Base-by-base conservation (phyloP, 2,888 invertebrate species). In the Stomorhina lunata region DNA sequence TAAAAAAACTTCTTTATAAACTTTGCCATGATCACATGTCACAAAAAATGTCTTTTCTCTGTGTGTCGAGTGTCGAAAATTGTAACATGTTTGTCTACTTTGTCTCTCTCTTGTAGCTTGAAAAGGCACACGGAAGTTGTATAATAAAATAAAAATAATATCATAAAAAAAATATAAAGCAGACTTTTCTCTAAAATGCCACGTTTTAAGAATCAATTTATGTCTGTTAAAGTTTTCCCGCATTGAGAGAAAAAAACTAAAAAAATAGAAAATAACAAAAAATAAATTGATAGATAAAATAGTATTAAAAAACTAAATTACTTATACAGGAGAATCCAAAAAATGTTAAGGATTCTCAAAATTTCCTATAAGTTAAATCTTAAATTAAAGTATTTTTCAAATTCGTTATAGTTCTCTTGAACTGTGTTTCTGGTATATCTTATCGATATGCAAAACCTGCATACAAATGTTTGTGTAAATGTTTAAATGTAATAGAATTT, bases 231-330 rank as follows among this genome's bases (percentile, higher is more conserved):
- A 29, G 15, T 22, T 53, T 65, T 55, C 1, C 34, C 22, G 12
- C 15, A n/a, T n/a, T n/a, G n/a, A n/a, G n/a, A n/a, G n/a, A n/a
- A n/a, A 63, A 32, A 45, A 25, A 22, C 4, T 10, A 50, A 50
- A 10, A 9, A 48, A 61, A n/a, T n/a, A 15, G 2, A 61, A 50
- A 63, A 48, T 22, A 48, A 27, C 37, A 37, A 12, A 63, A n/a
- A 63, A 73, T 53, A 63, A 43, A 73, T 55, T 63, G 61, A 43
- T 73, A 63, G 63, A 65, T 75, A 75, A 65, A 65, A 75, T 65
- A 55, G 63, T 43, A 53, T n/a, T 48, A 50, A 22, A 10, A 22
- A 55, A 40, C 10, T 29, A 10, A 25, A 34, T 37, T 53, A 53
- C 1, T 48, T 15, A 7, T 1, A 45, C 43, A 45, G 17, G 5